A percentile compares a stretch with the other conserved stretches of the same genome.
Conservation (phyloP, 92 coral and sea anemone genomes). For the Phenganax subtilis region DNA sequence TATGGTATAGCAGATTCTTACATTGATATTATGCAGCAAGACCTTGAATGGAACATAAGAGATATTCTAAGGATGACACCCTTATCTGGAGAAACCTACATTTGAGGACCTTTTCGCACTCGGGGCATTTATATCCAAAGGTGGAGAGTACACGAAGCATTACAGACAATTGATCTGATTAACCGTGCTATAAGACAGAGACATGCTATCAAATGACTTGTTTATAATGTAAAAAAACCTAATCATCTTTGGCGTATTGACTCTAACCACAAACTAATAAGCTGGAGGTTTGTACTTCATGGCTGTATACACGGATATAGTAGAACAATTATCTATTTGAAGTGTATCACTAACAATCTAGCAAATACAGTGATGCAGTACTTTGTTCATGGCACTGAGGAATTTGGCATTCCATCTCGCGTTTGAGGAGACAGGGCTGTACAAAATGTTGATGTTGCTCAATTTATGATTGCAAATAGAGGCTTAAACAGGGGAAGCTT, state of each 20-base stretch:
- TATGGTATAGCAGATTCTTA: slow-evolving; percentile 33
- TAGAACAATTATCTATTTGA: slow-evolving; percentile 24
- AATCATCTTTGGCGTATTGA: slow-evolving; percentile 34
- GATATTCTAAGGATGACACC: slow-evolving; percentile 43
- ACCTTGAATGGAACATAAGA: slow-evolving; percentile 6
- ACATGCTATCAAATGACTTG: slow-evolving; percentile 36
- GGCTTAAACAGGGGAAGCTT: slow-evolving; percentile 45
- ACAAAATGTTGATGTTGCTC: slow-evolving; percentile 42
- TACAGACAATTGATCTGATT: slow-evolving; percentile 41
- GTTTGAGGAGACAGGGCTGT: slow-evolving; percentile 41
- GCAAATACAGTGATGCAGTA: slow-evolving; percentile 30
- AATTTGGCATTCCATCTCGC: slow-evolving; percentile 29
- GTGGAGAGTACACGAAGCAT: slow-evolving; percentile 35
- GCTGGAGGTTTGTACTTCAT: slow-evolving; percentile 38
- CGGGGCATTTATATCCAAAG: slow-evolving; percentile 39
- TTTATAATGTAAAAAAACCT: slow-evolving; percentile 28
- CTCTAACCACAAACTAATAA: slow-evolving; percentile 31
- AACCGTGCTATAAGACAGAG: slow-evolving; percentile 43
- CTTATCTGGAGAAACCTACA: slow-evolving; percentile 49
- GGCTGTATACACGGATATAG: slow-evolving; percentile 39
- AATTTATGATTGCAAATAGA: slow-evolving; percentile 42
- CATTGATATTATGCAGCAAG: slow-evolving; percentile 28
- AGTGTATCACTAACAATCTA: slow-evolving; percentile 23
- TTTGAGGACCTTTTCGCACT: slow-evolving; percentile 42
- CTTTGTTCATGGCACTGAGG: slow-evolving; percentile 15